These are phyloP conservation scores for Oreotrochilus melanogaster DNA, from an alignment of 2,113 vertebrate species.

Conservation along the genomic window DNA sequence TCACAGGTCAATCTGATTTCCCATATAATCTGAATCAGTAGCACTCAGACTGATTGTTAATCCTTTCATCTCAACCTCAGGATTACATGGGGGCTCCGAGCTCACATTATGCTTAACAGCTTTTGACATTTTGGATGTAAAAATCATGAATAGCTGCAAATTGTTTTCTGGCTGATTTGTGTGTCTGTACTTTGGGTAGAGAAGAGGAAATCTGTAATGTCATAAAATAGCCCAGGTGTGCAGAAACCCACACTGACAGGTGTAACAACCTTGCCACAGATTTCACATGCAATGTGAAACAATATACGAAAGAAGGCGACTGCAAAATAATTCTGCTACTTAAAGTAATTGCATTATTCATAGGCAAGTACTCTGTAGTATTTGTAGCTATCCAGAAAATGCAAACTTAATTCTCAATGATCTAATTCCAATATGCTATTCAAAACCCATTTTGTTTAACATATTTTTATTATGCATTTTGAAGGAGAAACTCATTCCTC, in stretches of 20 bases:
- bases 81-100: not conserved
- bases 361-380: not conserved
- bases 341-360: not conserved
- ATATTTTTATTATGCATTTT: slow-evolving; percentile 56
- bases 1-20: not conserved
- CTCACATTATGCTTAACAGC: slow-evolving; percentile 48
- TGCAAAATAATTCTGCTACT: slow-evolving; percentile 3
- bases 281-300: not conserved
- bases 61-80: slow-evolving; percentile 33
- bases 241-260: not conserved
- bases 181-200: slow-evolving; percentile 12
- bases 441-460: slow-evolving; percentile 34
- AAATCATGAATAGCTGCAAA: slow-evolving; percentile 26
- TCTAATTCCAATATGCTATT: not conserved
- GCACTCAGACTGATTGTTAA: not conserved
- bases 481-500: slow-evolving; percentile 75
- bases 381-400: slow-evolving; percentile 47
- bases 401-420: slow-evolving; percentile 40
- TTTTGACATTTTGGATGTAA: slow-evolving; percentile 45
- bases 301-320: not conserved
- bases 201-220: slow-evolving; percentile 24
- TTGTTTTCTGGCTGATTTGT: slow-evolving; percentile 39
- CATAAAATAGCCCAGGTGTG: slow-evolving; percentile 18
- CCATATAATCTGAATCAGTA: not conserved
- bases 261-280: not conserved